phyloP scores from a whole-genome alignment of 2,113 vertebrate genomes.

The Xiphophorus maculatus region DNA sequence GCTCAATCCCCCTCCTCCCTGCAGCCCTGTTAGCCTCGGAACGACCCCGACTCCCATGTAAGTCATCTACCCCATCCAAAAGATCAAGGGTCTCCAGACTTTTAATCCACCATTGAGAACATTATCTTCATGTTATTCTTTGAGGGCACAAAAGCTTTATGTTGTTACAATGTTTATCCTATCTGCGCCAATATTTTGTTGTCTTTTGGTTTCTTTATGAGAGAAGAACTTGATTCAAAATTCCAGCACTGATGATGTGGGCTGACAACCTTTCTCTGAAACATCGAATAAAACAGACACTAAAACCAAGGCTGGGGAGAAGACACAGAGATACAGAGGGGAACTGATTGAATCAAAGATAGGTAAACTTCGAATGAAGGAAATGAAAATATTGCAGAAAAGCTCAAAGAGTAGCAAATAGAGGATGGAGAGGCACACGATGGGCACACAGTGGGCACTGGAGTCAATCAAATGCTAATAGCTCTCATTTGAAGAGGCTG shows the following conservation, averaged over 20 bases:
- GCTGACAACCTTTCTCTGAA: conserved; percentile 15
- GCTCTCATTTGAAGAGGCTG: conserved; percentile 77
- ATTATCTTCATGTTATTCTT: conserved; percentile 55
- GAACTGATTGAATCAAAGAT: background rate
- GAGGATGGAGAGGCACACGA: conserved; percentile 47
- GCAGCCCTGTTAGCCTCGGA: conserved; percentile 46
- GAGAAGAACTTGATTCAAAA: conserved; percentile 21
- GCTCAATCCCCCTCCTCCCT: conserved; percentile 45
- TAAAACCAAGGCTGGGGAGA: background rate
- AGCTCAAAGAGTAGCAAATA: conserved; percentile 29
- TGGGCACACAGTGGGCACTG: conserved; percentile 41
- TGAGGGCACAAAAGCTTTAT: conserved; percentile 5
- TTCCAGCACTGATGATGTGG: conserved; percentile 7
- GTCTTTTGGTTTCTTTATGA: conserved; percentile 25
- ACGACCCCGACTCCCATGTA: conserved; percentile 44
- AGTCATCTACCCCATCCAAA: conserved; percentile 23
- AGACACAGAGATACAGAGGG: background rate
- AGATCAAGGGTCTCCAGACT: conserved; percentile 56
- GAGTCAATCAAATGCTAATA: conserved; percentile 63
- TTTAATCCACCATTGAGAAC: conserved; percentile 58
- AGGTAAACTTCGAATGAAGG: conserved; percentile 25
- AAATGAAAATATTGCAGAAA: conserved; percentile 35
- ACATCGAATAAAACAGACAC: background rate
- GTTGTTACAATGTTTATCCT: conserved; percentile 33
- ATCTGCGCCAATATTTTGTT: conserved; percentile 1